Percentiles rank a stretch among this genome's conserved stretches.
Conservation (phyloP, 2,113 vertebrate genomes). For the Shinisaurus crocodilurus region DNA sequence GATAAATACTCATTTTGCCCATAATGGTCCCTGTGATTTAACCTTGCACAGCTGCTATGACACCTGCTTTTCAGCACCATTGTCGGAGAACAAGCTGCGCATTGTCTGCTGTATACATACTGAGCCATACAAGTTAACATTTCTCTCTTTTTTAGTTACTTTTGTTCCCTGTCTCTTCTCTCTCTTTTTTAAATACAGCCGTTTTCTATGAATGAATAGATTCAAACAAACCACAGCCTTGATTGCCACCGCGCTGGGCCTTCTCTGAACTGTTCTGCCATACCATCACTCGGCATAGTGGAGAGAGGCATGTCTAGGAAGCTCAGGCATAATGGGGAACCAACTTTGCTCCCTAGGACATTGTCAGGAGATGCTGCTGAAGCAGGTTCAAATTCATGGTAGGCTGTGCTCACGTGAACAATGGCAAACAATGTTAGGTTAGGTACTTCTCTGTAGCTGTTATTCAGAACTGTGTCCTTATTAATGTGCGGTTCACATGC, state of each 20-base stretch:
- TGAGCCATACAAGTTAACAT: conserved; percentile 71
- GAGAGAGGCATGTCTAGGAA: conserved; percentile 42
- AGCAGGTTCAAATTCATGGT: neutral
- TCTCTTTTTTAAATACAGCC: conserved; percentile 47
- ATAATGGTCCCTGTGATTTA: conserved; percentile 73
- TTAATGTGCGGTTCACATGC: neutral
- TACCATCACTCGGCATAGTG: conserved; percentile 30
- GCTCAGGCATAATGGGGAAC: neutral
- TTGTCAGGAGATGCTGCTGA: neutral
- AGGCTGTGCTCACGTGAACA: neutral
- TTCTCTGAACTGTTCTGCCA: conserved; percentile 50
- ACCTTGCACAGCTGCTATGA: conserved; percentile 76
- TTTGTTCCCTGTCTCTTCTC: conserved; percentile 71
- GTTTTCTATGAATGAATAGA: conserved; percentile 71
- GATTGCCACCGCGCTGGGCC: conserved; percentile 55
- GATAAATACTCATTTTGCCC: conserved; percentile 71
- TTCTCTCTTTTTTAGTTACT: conserved; percentile 75
- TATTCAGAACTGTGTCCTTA: neutral
- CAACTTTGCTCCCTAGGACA: too few species aligned
- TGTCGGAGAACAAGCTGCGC: conserved; percentile 73
- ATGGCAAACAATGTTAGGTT: neutral
- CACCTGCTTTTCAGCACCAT: conserved; percentile 73
- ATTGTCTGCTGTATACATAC: conserved; percentile 73
- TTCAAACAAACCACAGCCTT: conserved; percentile 72
- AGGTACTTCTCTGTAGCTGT: neutral